Evolutionary conservation across 2,113 vertebrate genomes (phyloP).

Genomic region (Alectura lathami): DNA sequence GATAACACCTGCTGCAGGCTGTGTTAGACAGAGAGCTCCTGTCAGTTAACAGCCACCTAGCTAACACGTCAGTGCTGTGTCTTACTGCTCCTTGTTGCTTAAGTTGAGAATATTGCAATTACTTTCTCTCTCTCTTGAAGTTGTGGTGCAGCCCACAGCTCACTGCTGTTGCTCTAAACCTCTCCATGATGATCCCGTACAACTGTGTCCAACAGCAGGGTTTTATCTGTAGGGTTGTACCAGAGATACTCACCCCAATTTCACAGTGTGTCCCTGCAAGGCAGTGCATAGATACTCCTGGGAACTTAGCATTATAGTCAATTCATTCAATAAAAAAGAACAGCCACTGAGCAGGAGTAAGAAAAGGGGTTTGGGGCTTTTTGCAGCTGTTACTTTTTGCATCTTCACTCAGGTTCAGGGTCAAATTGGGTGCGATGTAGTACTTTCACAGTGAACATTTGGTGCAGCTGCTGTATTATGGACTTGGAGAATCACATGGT

Average conservation of each 20-base stretch:
- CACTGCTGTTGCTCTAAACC: neutral
- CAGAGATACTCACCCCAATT: neutral
- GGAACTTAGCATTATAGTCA: neutral
- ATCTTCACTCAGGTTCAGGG: neutral
- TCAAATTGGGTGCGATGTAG: fast-evolving
- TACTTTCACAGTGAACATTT: neutral
- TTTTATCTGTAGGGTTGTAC: neutral
- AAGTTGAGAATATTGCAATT: neutral
- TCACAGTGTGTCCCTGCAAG: neutral
- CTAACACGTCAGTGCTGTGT: neutral
- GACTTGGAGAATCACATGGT: constrained; percentile 41
- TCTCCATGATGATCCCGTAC: neutral
- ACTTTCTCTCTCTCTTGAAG: neutral
- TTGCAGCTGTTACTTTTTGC: neutral
- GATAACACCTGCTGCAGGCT: neutral
- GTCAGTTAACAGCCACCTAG: neutral
- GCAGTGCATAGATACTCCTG: neutral
- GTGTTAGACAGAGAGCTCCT: neutral
- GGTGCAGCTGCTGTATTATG: constrained; percentile 26
- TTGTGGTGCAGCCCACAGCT: neutral
- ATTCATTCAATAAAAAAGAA: neutral
- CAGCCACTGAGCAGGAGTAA: neutral
- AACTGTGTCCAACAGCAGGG: neutral
- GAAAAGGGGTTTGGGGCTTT: neutral
- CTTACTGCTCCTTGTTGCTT: neutral